Evolutionary conservation across 2,888 invertebrate species (phyloP).

Genomic region (Agriotes lineatus): DNA sequence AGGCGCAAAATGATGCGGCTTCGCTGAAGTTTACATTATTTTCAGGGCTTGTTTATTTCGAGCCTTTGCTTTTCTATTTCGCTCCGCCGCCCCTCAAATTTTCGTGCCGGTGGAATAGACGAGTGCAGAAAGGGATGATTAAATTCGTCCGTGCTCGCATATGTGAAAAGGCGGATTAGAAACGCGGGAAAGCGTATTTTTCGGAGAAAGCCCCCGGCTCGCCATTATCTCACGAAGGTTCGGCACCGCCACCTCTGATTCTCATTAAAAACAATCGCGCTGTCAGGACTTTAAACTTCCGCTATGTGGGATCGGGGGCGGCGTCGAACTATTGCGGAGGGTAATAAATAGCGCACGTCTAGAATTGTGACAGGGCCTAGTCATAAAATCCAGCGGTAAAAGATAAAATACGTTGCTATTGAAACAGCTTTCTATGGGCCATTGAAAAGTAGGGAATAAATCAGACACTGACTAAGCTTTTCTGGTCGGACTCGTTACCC

Average conservation of each 20-base stretch:
- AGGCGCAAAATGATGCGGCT: too few species aligned
- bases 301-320: too few species aligned
- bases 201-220: slow-evolving; percentile 3
- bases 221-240: slow-evolving; percentile 17
- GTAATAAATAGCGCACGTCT: slow-evolving; percentile 32
- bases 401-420: slow-evolving; percentile 36
- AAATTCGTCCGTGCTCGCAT: slow-evolving; percentile 24
- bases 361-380: slow-evolving; percentile 28
- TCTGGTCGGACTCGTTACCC: slow-evolving; percentile 27
- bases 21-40: too few species aligned
- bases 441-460: slow-evolving; percentile 37
- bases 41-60: too few species aligned
- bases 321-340: neutral
- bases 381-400: slow-evolving; percentile 32
- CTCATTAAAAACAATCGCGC: slow-evolving; percentile 1
- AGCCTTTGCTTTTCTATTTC: too few species aligned
- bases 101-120: too few species aligned
- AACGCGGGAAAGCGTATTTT: slow-evolving; percentile 1
- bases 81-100: too few species aligned
- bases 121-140: slow-evolving; percentile 8
- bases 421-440: slow-evolving; percentile 34
- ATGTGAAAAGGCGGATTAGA: slow-evolving; percentile 17
- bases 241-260: neutral
- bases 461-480: slow-evolving; percentile 31
- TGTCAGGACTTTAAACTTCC: neutral